These are phyloP conservation scores for Cochlearius cochlearius DNA, from an alignment of 2,113 vertebrate genomes.

Conservation along the genomic window DNA sequence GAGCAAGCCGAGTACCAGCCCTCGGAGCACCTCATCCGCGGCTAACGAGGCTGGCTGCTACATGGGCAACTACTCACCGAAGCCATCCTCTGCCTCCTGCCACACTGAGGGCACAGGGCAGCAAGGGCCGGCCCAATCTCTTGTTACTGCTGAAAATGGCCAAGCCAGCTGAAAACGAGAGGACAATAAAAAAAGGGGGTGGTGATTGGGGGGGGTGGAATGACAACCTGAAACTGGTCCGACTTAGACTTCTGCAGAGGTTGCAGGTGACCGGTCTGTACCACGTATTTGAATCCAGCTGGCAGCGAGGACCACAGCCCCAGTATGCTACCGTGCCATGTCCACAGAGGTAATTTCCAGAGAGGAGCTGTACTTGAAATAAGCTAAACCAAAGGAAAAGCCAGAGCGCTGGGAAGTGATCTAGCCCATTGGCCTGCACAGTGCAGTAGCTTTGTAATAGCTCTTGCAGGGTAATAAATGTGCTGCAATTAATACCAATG, in stretches of 20 bases:
- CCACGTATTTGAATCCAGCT: not conserved
- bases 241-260: not conserved
- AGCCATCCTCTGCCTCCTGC: not conserved
- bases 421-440: not conserved
- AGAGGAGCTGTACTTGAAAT: not conserved
- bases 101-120: not conserved
- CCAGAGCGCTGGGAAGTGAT: not conserved
- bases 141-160: not conserved
- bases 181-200: not conserved
- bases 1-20: not conserved
- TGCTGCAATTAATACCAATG: not conserved
- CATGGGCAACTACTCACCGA: not conserved
- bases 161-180: not conserved
- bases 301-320: not conserved
- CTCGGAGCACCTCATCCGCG: not conserved
- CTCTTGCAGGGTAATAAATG: not conserved
- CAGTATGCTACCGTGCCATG: not conserved
- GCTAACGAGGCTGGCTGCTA: not conserved
- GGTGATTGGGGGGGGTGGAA: accelerated
- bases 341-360: not conserved
- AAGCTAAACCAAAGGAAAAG: not conserved
- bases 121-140: not conserved
- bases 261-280: not conserved
- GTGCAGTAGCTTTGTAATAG: not conserved
- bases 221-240: not conserved